Conservation (phyloP, 1,140 invertebrate species). For the Papilio glaucus region DNA sequence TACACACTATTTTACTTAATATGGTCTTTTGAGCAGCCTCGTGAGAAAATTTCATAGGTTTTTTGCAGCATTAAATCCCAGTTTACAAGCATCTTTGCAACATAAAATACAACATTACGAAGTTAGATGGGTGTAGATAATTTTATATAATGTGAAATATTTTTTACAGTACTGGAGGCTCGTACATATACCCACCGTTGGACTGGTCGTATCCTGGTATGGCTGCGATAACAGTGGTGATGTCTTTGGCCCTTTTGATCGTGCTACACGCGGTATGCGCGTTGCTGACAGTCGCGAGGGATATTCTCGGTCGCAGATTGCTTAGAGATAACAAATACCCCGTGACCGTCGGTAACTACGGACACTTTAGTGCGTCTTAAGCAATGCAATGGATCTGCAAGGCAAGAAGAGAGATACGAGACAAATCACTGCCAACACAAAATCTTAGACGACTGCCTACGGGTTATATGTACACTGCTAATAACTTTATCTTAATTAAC, state of each 20-base stretch:
- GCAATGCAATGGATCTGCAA: neutral
- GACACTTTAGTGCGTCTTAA: neutral
- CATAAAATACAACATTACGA: no score
- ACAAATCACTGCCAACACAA: neutral
- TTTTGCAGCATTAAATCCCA: no score
- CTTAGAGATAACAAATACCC: slow-evolving; percentile 45
- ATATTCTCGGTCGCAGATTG: slow-evolving; percentile 48
- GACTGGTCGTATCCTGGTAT: slow-evolving; percentile 66
- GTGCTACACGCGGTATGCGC: slow-evolving; percentile 59
- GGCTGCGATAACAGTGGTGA: slow-evolving; percentile 47
- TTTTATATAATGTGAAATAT: neutral
- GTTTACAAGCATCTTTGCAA: no score
- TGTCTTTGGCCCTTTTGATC: slow-evolving; percentile 52
- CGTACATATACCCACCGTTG: slow-evolving; percentile 70
- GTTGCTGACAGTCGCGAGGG: slow-evolving; percentile 50
- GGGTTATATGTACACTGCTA: no score
- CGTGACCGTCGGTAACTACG: slow-evolving; percentile 20
- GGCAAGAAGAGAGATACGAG: neutral
- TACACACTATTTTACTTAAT: no score
- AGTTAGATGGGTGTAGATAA: no score
- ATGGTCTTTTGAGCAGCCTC: no score
- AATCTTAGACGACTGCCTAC: neutral
- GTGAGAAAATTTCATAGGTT: no score
- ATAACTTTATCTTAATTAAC: no score
- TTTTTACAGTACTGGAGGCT: slow-evolving; percentile 61